These are phyloP conservation scores for Periparus ater DNA, from an alignment of 2,797 vertebrate species.

Conservation along the genomic window DNA sequence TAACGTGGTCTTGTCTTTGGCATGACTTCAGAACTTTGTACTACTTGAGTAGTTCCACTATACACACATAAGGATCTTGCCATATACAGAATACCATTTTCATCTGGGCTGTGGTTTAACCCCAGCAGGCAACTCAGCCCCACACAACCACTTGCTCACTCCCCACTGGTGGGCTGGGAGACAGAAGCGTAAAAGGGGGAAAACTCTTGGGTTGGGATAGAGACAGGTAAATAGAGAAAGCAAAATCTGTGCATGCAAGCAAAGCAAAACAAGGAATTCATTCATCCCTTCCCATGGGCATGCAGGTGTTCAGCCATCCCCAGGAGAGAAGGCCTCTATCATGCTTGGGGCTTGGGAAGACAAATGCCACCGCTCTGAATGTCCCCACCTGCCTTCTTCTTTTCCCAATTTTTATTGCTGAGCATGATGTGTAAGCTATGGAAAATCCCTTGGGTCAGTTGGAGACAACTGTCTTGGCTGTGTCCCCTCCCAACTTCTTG, in stretches of 20 bases:
- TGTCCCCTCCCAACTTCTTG: not conserved
- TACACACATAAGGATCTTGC: not conserved
- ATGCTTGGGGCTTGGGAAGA: not conserved
- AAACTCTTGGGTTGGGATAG: not conserved
- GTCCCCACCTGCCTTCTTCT: not conserved
- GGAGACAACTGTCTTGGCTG: not conserved
- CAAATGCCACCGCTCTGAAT: not conserved
- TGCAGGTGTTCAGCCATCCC: not conserved
- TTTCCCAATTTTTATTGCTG: not conserved
- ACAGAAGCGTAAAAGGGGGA: not conserved
- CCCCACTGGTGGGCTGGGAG: not conserved
- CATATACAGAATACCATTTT: not conserved
- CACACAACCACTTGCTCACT: not conserved
- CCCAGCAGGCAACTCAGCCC: not conserved
- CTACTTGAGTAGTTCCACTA: not conserved
- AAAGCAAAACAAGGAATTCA: not conserved
- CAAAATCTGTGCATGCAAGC: not conserved
- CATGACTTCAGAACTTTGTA: not conserved
- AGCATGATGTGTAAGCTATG: not conserved
- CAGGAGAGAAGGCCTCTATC: not conserved
- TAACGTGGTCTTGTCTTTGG: not conserved
- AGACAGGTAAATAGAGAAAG: not conserved
- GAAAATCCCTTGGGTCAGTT: not conserved
- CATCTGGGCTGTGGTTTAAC: not conserved
- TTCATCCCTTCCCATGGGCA: not conserved